Evolutionary conservation across 2,797 vertebrate genomes (phyloP).

Genomic region (Cynopterus sphinx): DNA sequence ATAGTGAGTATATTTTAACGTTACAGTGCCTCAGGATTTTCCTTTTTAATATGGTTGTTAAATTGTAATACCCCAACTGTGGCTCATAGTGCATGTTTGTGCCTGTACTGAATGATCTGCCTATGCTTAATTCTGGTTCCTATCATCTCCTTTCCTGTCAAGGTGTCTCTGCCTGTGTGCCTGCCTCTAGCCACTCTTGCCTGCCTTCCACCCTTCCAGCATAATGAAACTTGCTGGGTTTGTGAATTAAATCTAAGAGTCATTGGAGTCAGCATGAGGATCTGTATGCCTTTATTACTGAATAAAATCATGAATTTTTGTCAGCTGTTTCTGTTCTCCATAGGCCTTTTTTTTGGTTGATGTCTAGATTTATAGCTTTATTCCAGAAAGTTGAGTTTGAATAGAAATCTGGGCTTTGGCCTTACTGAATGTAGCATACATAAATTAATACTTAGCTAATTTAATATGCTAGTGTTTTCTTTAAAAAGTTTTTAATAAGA

Average conservation of each 20-base stretch:
- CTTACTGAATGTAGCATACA: background rate
- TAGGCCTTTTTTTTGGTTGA: background rate
- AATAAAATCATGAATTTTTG: background rate
- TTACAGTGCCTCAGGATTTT: background rate
- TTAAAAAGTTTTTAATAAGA: conserved; percentile 8
- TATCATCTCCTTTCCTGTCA: background rate
- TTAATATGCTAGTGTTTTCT: background rate
- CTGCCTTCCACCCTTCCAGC: background rate
- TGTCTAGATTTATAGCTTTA: conserved; percentile 45
- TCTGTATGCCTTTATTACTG: background rate
- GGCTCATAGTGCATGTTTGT: fast-evolving
- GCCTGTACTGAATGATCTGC: background rate
- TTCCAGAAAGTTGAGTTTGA: background rate
- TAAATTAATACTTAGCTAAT: background rate
- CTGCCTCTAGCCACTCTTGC: background rate
- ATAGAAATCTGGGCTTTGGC: background rate
- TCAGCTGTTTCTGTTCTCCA: background rate
- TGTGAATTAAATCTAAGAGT: conserved; percentile 23
- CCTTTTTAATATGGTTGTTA: background rate
- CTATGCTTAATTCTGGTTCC: background rate
- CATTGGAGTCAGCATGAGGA: background rate
- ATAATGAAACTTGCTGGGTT: background rate
- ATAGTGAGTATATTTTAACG: background rate
- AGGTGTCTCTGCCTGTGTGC: background rate
- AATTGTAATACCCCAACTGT: no score